Evolutionary conservation across 2,113 vertebrate genomes (phyloP).

Genomic region (Rhea pennata): DNA sequence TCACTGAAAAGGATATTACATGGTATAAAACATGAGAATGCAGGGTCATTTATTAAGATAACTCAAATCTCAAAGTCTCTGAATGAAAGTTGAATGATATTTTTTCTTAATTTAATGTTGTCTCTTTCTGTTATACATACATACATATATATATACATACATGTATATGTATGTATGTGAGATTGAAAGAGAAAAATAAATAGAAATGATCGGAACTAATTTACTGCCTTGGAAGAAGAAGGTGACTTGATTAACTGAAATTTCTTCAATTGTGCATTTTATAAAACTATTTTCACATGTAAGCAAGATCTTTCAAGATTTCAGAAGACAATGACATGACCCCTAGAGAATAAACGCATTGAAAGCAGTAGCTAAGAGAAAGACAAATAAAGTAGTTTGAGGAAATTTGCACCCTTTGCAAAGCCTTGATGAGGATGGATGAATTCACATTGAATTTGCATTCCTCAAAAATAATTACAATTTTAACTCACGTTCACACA

Average conservation of each 20-base stretch:
- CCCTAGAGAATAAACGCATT: conserved; percentile 63
- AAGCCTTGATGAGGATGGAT: conserved; percentile 4
- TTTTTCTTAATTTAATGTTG: not conserved
- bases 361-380: conserved; percentile 52
- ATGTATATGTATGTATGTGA: not conserved
- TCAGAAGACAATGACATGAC: conserved; percentile 68
- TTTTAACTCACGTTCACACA: not conserved
- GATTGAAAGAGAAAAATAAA: conserved; percentile 3
- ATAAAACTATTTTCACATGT: conserved; percentile 55
- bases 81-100: not conserved
- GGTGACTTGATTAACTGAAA: conserved; percentile 37
- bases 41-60: not conserved
- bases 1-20: not conserved
- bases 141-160: too few species aligned
- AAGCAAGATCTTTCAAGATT: conserved; percentile 64
- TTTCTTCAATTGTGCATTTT: conserved; percentile 35
- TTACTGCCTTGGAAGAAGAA: conserved; percentile 4
- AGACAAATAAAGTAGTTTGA: conserved; percentile 60
- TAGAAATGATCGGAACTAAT: not conserved
- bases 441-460: not conserved
- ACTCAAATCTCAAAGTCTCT: not conserved
- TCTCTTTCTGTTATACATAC: not conserved
- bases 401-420: conserved; percentile 37
- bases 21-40: not conserved
- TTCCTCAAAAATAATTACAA: not conserved